Evolutionary conservation across 2,113 vertebrate species (phyloP).

Genomic region (Semicossyphus pulcher): DNA sequence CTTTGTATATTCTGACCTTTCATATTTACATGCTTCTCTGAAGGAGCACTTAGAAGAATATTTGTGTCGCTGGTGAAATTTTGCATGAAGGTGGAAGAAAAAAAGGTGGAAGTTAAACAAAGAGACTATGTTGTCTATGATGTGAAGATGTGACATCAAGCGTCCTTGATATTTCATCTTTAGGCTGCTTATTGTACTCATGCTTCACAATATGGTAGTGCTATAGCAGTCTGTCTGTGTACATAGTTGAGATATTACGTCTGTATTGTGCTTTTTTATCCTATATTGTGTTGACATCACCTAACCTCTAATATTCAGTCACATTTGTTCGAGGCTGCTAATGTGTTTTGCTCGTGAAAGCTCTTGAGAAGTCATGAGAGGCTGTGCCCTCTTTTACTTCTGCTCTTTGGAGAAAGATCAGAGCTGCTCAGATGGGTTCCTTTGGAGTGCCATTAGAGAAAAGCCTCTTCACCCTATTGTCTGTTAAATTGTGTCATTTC

Average conservation of each 20-base stretch:
- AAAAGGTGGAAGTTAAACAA: neutral
- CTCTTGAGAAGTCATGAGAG: constrained; percentile 16
- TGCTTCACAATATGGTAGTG: neutral
- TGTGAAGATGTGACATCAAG: neutral
- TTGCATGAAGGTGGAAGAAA: neutral
- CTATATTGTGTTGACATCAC: constrained; percentile 3
- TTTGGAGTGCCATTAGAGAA: constrained; percentile 65
- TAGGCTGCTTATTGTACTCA: neutral
- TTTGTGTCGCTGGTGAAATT: neutral
- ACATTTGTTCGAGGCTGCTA: constrained; percentile 4
- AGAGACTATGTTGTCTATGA: neutral
- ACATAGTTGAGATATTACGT: neutral
- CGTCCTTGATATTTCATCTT: too few relatives aligned
- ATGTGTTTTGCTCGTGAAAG: constrained; percentile 31
- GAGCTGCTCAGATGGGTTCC: constrained; percentile 31
- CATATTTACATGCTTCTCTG: neutral
- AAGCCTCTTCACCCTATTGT: constrained; percentile 68
- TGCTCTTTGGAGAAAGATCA: constrained; percentile 35
- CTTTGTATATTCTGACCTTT: neutral
- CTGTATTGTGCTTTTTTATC: too few relatives aligned
- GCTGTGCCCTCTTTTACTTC: constrained; percentile 25
- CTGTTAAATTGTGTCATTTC: constrained; percentile 74
- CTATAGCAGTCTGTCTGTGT: neutral
- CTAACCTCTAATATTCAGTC: constrained; percentile 1
- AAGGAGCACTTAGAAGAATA: neutral